phyloP scores from a whole-genome alignment of 2,113 vertebrate genomes.

The Zeus faber region DNA sequence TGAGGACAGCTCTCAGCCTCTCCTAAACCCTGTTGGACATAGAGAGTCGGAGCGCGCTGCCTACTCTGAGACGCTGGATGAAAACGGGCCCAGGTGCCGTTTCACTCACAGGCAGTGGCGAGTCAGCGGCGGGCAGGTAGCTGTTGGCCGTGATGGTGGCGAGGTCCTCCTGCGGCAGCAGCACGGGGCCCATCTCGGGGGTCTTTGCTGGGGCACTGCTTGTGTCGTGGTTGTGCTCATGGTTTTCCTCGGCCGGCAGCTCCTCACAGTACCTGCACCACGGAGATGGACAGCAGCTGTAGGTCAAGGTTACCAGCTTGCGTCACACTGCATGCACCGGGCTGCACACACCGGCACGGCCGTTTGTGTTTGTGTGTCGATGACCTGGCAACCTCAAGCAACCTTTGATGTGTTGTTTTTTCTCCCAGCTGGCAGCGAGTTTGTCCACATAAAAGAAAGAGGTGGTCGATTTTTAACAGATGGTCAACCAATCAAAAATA shows the following conservation, averaged over 20 bases:
- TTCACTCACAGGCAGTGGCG: conserved; percentile 70
- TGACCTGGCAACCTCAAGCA: too few species aligned
- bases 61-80: too few species aligned
- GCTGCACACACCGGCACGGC: conserved; percentile 10
- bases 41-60: too few species aligned
- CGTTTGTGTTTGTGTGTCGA: not conserved
- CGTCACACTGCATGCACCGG: conserved; percentile 27
- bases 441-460: too few species aligned
- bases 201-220: conserved; percentile 66
- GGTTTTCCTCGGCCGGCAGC: conserved; percentile 82
- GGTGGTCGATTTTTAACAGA: too few species aligned
- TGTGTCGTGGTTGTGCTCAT: conserved; percentile 75
- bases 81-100: too few species aligned
- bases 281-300: conserved; percentile 71
- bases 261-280: conserved; percentile 84
- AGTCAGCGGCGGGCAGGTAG: conserved; percentile 68
- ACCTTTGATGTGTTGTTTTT: too few species aligned
- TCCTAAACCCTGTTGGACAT: too few species aligned
- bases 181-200: conserved; percentile 76
- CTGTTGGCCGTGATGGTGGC: conserved; percentile 78
- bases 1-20: too few species aligned
- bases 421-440: too few species aligned
- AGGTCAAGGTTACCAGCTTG: conserved; percentile 70
- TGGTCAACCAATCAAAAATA: too few species aligned
- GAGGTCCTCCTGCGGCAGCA: conserved; percentile 78